Base-by-base conservation (phyloP, 2,113 vertebrate genomes). In the Zapornia atra region DNA sequence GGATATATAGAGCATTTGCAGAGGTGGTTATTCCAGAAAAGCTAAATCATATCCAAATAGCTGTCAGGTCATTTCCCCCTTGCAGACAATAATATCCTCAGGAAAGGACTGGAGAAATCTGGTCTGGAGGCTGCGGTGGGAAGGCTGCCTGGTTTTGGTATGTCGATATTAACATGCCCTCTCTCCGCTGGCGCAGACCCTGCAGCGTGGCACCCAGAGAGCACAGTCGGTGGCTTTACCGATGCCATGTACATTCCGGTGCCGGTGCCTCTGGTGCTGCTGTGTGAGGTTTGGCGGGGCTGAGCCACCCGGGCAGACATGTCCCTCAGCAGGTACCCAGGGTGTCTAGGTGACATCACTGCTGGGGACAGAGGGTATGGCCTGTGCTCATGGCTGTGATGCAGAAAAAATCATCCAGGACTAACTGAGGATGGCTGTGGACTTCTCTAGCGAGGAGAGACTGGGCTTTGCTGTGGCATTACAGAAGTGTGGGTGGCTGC, bases 1-100 rank as follows among this genome's bases (percentile, higher is more conserved):
- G 71, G 34, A 60, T 90, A 36, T 82, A 73, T 24, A 77, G 44
- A 95, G 15, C 71, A 66, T 94, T 94, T 88, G 56, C 82, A 93
- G 85, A 73, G 73, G 38, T 54, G 51, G 36, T 90, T 96, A 93
- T 96, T 96, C 90, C 85, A 91, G 85, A 90, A 81, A 70, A 92
- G 66, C 92, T 92, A 88, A 95, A 96, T 96, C 85, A 70, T 69
- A 82, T 64, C 85, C 85, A 63, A 57, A 90, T 77, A 93, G 82
- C 90, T 95, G 75, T 78, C 54, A 72, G 80, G 82, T 93, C 40
- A 16, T 90, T 96, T 86, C 38, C n/a, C 53, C 31, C 20, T 76
- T 73, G 57, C 51, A 91, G 82, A 51, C 64, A 28, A 4, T 82
- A 76, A 69, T 59, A 42, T 80, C 40, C 65, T 89, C 0, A 0